Percentiles rank a stretch among this genome's conserved stretches.
phyloP scores from a whole-genome alignment of 2,797 vertebrate genomes.

The Nannoperca australis region DNA sequence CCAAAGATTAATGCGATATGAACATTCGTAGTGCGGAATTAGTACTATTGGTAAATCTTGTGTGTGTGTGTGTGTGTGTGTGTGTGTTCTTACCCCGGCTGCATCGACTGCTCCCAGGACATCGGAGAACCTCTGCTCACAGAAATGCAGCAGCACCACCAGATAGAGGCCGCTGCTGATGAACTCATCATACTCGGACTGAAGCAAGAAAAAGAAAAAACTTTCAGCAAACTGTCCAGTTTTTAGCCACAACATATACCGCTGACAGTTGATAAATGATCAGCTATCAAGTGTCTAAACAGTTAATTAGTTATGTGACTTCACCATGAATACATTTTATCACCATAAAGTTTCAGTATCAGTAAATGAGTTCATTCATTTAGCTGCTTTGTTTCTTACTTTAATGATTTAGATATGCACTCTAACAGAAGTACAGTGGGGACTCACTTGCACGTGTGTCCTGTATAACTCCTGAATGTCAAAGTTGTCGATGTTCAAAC shows the following conservation, averaged over 20 bases:
- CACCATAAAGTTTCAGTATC: not conserved
- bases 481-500: constrained; percentile 96
- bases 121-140: constrained; percentile 97
- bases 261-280: not conserved
- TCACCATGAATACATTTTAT: not conserved
- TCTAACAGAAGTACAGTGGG: not conserved
- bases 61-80: not conserved
- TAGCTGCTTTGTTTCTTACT: not conserved
- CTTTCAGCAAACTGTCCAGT: not conserved
- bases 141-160: constrained; percentile 96
- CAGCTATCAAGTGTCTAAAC: not conserved
- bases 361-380: not conserved
- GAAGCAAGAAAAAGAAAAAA: constrained; percentile 10
- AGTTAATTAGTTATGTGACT: not conserved
- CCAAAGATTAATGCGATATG: not conserved
- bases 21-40: not conserved
- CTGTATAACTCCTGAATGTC: constrained; percentile 97
- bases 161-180: constrained; percentile 98
- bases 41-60: not conserved
- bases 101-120: constrained; percentile 94
- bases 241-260: not conserved
- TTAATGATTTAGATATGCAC: not conserved
- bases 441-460: constrained; percentile 93
- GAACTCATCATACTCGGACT: constrained; percentile 98
- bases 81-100: constrained; percentile 90